phyloP scores from a whole-genome alignment of 1,140 invertebrate species.

The Littorina saxatilis region DNA sequence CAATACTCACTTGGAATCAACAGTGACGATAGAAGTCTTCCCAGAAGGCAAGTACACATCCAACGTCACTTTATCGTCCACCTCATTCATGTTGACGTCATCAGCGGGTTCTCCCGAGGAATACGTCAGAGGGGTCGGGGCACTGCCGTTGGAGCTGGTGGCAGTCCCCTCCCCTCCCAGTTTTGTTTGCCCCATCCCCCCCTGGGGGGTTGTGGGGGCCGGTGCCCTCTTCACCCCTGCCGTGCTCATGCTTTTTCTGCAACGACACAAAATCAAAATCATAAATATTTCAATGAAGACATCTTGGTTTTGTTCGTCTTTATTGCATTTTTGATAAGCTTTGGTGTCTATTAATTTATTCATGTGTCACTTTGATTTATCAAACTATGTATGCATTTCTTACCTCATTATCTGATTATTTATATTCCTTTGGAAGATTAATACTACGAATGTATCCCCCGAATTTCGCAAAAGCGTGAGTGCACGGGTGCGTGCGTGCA shows the following conservation, averaged over 20 bases:
- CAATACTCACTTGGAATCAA: slow-evolving; percentile 84
- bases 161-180: slow-evolving; percentile 31
- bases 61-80: slow-evolving; percentile 86
- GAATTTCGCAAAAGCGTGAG: too few relatives aligned
- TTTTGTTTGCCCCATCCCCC: slow-evolving; percentile 28
- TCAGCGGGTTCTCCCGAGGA: slow-evolving; percentile 59
- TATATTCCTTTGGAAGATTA: too few relatives aligned
- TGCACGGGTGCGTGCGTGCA: too few relatives aligned
- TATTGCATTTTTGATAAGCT: too few relatives aligned
- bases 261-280: background rate
- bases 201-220: background rate
- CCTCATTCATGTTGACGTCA: slow-evolving; percentile 78
- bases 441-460: too few relatives aligned
- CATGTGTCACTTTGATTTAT: too few relatives aligned
- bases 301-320: too few relatives aligned
- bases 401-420: too few relatives aligned
- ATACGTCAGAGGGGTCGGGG: slow-evolving; percentile 53
- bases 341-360: too few relatives aligned
- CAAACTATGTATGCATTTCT: too few relatives aligned
- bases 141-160: slow-evolving; percentile 54
- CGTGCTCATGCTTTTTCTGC: slow-evolving; percentile 38
- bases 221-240: slow-evolving; percentile 29
- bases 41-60: slow-evolving; percentile 83
- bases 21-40: slow-evolving; percentile 80
- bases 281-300: too few relatives aligned